A percentile compares a stretch with the other conserved stretches of the same genome.
These are phyloP conservation scores for Exocentrus adspersus DNA, from an alignment of 2,888 invertebrate species.

Conservation along the genomic window DNA sequence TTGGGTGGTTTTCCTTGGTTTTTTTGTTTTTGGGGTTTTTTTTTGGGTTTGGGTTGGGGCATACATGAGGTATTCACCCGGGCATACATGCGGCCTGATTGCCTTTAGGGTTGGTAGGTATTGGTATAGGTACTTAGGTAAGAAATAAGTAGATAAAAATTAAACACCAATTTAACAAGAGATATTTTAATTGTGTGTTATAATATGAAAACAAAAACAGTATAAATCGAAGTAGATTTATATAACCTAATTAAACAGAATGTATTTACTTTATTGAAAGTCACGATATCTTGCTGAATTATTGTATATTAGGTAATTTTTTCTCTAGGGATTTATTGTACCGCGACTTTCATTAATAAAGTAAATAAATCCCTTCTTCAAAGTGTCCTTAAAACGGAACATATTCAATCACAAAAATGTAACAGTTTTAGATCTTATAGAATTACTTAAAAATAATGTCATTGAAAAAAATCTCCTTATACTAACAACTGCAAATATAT, in stretches of 20 bases:
- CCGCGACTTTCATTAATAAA: not conserved
- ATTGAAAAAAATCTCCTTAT: constrained; percentile 41
- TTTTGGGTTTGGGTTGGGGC: too few species aligned
- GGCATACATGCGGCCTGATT: too few species aligned
- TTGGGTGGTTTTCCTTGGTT: too few species aligned
- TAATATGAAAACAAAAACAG: constrained; percentile 55
- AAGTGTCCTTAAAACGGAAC: constrained; percentile 18
- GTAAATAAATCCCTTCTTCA: constrained; percentile 12
- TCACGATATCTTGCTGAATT: not conserved
- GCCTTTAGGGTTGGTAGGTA: too few species aligned
- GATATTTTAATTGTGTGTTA: constrained; percentile 55
- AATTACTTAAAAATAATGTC: constrained; percentile 45
- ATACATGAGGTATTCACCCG: too few species aligned
- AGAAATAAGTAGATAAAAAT: too few species aligned
- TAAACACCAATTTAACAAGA: constrained; percentile 44
- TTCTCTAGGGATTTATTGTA: too few species aligned
- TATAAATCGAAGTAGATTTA: constrained; percentile 48
- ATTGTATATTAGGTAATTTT: not conserved
- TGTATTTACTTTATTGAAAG: constrained; percentile 10
- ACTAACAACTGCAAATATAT: constrained; percentile 22
- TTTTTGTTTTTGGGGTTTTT: too few species aligned
- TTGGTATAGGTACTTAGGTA: too few species aligned
- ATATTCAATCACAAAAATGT: constrained; percentile 22
- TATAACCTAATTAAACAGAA: constrained; percentile 17
- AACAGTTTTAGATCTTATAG: constrained; percentile 26